phyloP scores from a whole-genome alignment of 2,888 invertebrate genomes.

The Spodoptera exigua region DNA sequence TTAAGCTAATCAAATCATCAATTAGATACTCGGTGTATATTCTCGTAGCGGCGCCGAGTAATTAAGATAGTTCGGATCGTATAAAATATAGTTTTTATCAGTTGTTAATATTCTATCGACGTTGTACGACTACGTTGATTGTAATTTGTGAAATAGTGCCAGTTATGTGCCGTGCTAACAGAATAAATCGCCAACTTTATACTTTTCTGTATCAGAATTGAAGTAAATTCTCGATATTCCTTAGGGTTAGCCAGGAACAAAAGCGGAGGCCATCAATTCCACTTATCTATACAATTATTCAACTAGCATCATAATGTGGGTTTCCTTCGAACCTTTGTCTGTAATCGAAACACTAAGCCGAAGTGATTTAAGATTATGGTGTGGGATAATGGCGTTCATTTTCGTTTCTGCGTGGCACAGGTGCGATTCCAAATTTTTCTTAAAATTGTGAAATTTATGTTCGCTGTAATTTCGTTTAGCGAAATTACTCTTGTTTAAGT shows the following conservation, averaged over 20 bases:
- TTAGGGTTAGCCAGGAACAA: slow-evolving; percentile 56
- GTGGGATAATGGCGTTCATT: slow-evolving; percentile 87
- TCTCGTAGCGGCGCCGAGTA: slow-evolving; percentile 15
- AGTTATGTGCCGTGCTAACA: not conserved
- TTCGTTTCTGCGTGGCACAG: slow-evolving; percentile 81
- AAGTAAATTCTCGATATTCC: slow-evolving; percentile 32
- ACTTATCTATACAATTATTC: slow-evolving; percentile 88
- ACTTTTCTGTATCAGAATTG: slow-evolving; percentile 11
- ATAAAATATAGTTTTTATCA: slow-evolving; percentile 46
- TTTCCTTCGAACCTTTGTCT: slow-evolving; percentile 86
- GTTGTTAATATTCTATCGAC: slow-evolving; percentile 46
- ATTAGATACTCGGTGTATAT: slow-evolving; percentile 31
- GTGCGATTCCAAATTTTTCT: slow-evolving; percentile 81
- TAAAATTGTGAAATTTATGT: slow-evolving; percentile 80
- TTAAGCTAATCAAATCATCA: slow-evolving; percentile 41
- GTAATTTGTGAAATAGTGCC: slow-evolving; percentile 16
- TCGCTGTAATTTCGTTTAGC: slow-evolving; percentile 68
- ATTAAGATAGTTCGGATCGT: slow-evolving; percentile 40
- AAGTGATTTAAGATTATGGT: slow-evolving; percentile 89
- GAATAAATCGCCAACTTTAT: slow-evolving; percentile 10
- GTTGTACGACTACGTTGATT: slow-evolving; percentile 17
- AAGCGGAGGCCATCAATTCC: slow-evolving; percentile 78
- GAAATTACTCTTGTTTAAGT: slow-evolving; percentile 65
- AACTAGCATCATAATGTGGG: slow-evolving; percentile 87
- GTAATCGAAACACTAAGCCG: slow-evolving; percentile 88